phyloP scores from a whole-genome alignment of 92 coral and sea anemone species.

The Ricordea florida region DNA sequence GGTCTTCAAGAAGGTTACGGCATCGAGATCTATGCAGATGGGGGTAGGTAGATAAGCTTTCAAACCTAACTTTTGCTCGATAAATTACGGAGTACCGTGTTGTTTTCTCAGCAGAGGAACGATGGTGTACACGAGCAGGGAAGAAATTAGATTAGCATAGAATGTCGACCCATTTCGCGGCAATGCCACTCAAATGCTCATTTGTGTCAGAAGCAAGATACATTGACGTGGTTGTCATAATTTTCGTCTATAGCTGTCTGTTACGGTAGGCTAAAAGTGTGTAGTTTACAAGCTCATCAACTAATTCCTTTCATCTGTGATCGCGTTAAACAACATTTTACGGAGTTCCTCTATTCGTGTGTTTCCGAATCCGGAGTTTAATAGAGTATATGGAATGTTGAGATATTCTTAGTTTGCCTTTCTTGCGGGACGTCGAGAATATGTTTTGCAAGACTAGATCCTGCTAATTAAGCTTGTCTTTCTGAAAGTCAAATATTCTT shows the following conservation, averaged over 20 bases:
- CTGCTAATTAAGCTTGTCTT: slow-evolving; percentile 21
- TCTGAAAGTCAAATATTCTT: neutral
- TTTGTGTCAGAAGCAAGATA: slow-evolving; percentile 29
- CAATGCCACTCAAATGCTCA: slow-evolving; percentile 24
- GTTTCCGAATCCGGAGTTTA: slow-evolving; percentile 16
- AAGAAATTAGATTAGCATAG: too few relatives aligned
- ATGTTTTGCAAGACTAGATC: neutral
- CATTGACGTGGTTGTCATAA: slow-evolving; percentile 1
- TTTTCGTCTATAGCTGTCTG: neutral
- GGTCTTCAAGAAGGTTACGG: slow-evolving; percentile 93
- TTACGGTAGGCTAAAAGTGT: too few relatives aligned
- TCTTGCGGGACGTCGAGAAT: neutral
- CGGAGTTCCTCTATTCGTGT: slow-evolving; percentile 6
- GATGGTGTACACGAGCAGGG: too few relatives aligned
- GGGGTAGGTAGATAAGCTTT: too few relatives aligned
- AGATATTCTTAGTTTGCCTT: neutral
- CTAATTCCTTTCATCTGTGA: neutral
- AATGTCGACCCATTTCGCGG: neutral
- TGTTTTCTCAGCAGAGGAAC: too few relatives aligned
- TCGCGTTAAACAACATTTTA: neutral
- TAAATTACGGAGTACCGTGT: too few relatives aligned
- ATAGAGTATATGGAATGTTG: neutral
- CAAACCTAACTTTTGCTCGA: too few relatives aligned
- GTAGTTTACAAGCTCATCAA: neutral
- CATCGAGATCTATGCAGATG: slow-evolving; percentile 83